Evolutionary conservation across 2,113 vertebrate species (phyloP).

Genomic region (Trinectes maculatus): DNA sequence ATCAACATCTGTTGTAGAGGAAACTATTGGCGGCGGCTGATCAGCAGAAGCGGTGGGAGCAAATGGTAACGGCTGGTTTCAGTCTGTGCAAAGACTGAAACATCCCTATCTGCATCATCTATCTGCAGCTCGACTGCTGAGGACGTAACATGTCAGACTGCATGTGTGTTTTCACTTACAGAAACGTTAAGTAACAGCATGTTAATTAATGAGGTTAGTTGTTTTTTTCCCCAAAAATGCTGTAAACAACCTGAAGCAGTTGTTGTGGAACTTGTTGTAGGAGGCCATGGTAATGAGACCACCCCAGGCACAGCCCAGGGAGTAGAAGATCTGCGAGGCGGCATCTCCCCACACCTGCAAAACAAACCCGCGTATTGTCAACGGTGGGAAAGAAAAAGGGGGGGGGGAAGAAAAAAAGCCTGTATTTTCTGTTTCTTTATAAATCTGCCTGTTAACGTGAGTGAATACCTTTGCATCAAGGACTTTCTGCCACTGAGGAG

Average conservation of each 20-base stretch:
- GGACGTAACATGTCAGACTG: neutral
- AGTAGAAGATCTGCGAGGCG: constrained; percentile 98
- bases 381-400: fast-evolving
- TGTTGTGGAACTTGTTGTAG: constrained; percentile 99
- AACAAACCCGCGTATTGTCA: constrained; percentile 5
- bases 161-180: neutral
- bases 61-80: too few relatives aligned
- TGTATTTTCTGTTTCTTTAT: neutral
- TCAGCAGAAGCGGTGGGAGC: too few relatives aligned
- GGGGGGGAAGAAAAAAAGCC: neutral
- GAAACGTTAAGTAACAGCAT: too few relatives aligned
- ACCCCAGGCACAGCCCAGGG: constrained; percentile 96
- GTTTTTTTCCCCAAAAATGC: neutral
- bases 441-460: neutral
- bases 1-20: too few relatives aligned
- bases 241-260: constrained; percentile 91
- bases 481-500: constrained; percentile 97
- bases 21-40: too few relatives aligned
- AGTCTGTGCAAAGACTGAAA: too few relatives aligned
- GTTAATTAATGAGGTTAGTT: too few relatives aligned
- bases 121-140: too few relatives aligned
- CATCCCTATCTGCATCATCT: too few relatives aligned
- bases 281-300: constrained; percentile 99
- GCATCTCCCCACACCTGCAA: constrained; percentile 97
- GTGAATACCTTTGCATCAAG: constrained; percentile 92